Percentiles rank a stretch among this genome's conserved stretches.
Conservation (phyloP, 2,888 invertebrate genomes). For the Pyrrhosoma nymphula region DNA sequence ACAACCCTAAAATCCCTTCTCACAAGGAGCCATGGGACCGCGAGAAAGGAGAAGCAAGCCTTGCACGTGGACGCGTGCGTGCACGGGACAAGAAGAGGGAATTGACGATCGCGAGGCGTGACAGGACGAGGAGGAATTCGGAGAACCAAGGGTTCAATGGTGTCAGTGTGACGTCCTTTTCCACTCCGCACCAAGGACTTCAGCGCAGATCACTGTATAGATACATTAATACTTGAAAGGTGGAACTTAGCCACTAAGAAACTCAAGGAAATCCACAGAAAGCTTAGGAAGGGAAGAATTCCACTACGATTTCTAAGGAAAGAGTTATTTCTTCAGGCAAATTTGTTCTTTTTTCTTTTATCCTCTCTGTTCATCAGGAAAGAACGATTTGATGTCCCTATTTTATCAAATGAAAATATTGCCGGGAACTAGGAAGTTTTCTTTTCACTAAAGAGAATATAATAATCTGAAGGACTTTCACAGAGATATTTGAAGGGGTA, state of each 20-base stretch:
- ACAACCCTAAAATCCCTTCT: constrained; percentile 25
- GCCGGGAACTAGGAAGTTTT: no score
- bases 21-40: not conserved
- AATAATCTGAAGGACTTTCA: no score
- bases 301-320: no score
- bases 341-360: no score
- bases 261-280: not conserved
- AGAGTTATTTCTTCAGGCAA: no score
- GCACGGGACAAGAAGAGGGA: not conserved
- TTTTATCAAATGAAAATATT: no score
- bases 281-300: not conserved
- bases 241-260: not conserved
- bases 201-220: not conserved
- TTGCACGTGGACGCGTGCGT: not conserved
- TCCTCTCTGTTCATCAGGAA: no score
- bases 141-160: not conserved
- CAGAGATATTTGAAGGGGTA: no score
- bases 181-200: not conserved
- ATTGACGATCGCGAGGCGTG: not conserved
- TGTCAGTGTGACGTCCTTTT: not conserved
- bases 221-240: not conserved
- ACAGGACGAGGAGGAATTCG: not conserved
- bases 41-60: not conserved
- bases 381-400: no score
- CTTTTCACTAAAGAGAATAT: no score